phyloP scores from a whole-genome alignment of 2,888 invertebrate species.

The Nymphalis c-album region DNA sequence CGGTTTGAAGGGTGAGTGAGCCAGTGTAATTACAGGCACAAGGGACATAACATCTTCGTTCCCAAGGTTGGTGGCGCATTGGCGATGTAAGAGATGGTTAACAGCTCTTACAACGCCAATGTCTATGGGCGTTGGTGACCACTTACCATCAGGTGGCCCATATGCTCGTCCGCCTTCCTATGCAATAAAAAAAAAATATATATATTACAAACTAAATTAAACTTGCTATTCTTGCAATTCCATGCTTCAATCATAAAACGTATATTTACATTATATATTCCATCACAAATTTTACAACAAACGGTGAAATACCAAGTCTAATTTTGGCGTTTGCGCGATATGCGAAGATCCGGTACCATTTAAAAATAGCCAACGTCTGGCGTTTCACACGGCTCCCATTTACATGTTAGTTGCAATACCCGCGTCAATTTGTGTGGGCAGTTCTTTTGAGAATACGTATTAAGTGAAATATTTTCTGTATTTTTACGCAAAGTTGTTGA shows the following conservation, averaged over 20 bases:
- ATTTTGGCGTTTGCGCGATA: constrained; percentile 31
- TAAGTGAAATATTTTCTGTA: constrained; percentile 6
- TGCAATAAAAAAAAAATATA: too few species aligned
- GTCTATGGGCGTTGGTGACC: too few species aligned
- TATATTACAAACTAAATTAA: too few species aligned
- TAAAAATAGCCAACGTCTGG: constrained; percentile 30
- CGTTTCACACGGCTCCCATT: constrained; percentile 28
- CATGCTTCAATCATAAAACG: not conserved
- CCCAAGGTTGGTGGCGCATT: too few species aligned
- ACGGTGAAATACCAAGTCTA: constrained; percentile 31
- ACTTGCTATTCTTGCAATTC: too few species aligned
- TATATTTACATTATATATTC: not conserved
- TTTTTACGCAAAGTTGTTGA: constrained; percentile 16
- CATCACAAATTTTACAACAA: not conserved
- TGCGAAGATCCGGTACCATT: constrained; percentile 26
- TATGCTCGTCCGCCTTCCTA: too few species aligned
- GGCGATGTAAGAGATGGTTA: too few species aligned
- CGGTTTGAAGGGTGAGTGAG: too few species aligned
- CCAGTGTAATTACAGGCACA: too few species aligned
- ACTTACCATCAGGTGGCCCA: too few species aligned
- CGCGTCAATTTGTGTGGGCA: constrained; percentile 1
- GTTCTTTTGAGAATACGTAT: constrained; percentile 15
- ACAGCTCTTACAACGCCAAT: too few species aligned
- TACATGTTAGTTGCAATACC: constrained; percentile 15
- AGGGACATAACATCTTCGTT: too few species aligned